A percentile compares a stretch with the other conserved stretches of the same genome.
Evolutionary conservation across 2,113 vertebrate species (phyloP).

Genomic region (Petrocephalus zakoni): DNA sequence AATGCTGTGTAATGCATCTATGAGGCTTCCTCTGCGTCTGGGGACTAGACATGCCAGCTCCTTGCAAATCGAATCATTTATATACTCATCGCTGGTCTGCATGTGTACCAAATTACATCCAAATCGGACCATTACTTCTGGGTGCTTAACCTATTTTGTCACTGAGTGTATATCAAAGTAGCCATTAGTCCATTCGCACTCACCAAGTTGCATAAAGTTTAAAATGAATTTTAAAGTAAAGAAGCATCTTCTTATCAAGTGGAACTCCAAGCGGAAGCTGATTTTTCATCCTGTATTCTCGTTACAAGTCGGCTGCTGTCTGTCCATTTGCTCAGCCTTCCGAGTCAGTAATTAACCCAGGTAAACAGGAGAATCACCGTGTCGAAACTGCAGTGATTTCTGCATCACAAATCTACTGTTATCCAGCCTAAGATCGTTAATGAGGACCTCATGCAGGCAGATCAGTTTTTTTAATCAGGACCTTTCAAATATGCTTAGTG

Average conservation of each 20-base stretch:
- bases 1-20: too few relatives aligned
- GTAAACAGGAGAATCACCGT: neutral
- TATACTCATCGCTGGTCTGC: too few relatives aligned
- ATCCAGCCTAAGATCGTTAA: neutral
- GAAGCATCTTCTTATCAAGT: neutral
- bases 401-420: neutral
- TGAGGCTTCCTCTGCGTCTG: too few relatives aligned
- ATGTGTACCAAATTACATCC: too few relatives aligned
- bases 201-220: neutral
- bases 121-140: too few relatives aligned
- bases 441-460: neutral
- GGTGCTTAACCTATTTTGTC: too few relatives aligned
- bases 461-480: neutral
- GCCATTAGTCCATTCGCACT: neutral
- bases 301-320: neutral
- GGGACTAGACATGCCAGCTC: too few relatives aligned
- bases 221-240: neutral
- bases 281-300: neutral
- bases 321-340: neutral
- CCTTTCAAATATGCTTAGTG: neutral
- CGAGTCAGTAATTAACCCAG: neutral
- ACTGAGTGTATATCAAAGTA: neutral
- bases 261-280: neutral
- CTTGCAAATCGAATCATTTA: too few relatives aligned
- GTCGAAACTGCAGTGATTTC: neutral